These are phyloP conservation scores for Gorsachius magnificus DNA, from an alignment of 2,797 vertebrate species.

Conservation along the genomic window DNA sequence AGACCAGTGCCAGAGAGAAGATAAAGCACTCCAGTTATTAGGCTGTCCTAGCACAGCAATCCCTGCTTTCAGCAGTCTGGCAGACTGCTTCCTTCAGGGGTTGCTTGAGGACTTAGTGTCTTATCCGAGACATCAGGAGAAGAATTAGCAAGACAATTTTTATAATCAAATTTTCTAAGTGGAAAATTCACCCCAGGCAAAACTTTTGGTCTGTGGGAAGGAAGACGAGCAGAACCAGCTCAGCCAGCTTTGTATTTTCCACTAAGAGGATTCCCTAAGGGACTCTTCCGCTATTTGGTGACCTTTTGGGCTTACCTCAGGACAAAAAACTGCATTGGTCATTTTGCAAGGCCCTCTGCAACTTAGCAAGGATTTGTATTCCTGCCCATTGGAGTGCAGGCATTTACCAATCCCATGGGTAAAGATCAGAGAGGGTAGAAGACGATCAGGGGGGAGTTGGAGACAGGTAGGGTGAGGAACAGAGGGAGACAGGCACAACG, in stretches of 20 bases:
- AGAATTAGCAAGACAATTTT: not conserved
- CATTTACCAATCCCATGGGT: not conserved
- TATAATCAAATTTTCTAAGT: not conserved
- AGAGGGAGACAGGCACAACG: rapidly evolving
- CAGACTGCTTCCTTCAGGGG: not conserved
- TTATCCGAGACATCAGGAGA: not conserved
- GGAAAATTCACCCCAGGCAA: not conserved
- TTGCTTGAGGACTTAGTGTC: not conserved
- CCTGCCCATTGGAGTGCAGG: rapidly evolving
- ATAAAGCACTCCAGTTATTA: not conserved
- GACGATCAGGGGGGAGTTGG: not conserved
- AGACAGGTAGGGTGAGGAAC: not conserved
- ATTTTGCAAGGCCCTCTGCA: not conserved
- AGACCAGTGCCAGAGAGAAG: not conserved
- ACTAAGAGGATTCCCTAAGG: not conserved
- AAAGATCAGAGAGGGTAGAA: not conserved
- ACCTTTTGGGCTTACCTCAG: not conserved
- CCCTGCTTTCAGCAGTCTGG: not conserved
- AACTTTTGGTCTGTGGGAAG: not conserved
- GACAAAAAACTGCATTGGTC: not conserved
- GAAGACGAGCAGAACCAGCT: not conserved
- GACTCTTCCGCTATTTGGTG: not conserved
- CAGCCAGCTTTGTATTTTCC: not conserved
- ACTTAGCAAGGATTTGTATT: not conserved
- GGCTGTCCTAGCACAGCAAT: not conserved